Evolutionary conservation across 2,113 vertebrate genomes (phyloP).

Genomic region (Aptenodytes patagonicus): DNA sequence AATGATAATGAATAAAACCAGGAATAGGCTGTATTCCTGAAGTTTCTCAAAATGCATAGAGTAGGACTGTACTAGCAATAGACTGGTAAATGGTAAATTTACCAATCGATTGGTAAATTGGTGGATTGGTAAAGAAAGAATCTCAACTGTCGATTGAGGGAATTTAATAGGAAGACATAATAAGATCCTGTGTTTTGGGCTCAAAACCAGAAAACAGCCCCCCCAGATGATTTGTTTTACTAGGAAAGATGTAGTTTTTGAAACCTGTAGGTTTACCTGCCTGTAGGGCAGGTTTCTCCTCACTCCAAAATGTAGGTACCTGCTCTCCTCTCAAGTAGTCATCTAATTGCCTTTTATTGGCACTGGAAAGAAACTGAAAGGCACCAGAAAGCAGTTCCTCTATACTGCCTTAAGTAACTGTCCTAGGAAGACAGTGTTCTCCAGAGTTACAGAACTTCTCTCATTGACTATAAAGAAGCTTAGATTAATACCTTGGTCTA

Average conservation of each 20-base stretch:
- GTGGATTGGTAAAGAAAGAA: neutral
- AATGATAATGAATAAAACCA: neutral
- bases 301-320: neutral
- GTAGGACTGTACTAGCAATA: neutral
- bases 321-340: neutral
- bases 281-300: neutral
- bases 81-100: neutral
- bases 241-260: neutral
- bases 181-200: neutral
- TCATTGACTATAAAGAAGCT: neutral
- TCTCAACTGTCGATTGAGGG: neutral
- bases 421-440: accelerated
- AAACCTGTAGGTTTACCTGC: neutral
- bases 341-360: neutral
- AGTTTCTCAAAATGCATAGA: neutral
- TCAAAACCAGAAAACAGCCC: neutral
- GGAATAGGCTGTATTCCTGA: neutral
- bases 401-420: neutral
- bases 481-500: neutral
- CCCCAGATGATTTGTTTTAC: accelerated
- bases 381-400: neutral
- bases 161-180: neutral
- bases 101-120: neutral
- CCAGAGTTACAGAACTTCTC: neutral
- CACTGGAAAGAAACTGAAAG: neutral